These are phyloP conservation scores for Neogobius melanostomus DNA, from an alignment of 2,113 vertebrate genomes.

Conservation along the genomic window DNA sequence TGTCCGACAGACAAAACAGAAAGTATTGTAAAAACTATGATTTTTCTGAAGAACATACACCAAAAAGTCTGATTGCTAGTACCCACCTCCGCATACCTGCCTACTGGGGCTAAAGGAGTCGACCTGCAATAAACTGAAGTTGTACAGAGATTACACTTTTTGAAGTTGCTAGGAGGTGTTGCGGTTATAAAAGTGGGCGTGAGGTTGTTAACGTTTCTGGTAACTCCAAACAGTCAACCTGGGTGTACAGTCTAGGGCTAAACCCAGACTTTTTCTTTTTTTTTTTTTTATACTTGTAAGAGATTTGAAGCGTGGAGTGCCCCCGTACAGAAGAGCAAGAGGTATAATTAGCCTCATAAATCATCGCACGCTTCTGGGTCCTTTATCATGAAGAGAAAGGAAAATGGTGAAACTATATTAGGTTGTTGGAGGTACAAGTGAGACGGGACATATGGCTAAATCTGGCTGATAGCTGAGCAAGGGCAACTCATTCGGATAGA, in stretches of 20 bases:
- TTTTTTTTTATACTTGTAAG: constrained; percentile 26
- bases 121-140: constrained; percentile 9
- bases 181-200: constrained; percentile 49
- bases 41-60: no score
- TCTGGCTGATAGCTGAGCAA: constrained; percentile 11
- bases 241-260: constrained; percentile 53
- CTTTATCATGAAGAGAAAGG: neutral
- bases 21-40: no score
- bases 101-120: neutral
- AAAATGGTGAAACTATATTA: constrained; percentile 5
- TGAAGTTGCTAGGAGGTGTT: constrained; percentile 20
- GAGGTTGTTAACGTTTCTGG: constrained; percentile 49
- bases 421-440: neutral
- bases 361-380: constrained; percentile 27
- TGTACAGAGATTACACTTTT: constrained; percentile 26
- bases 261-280: constrained; percentile 35
- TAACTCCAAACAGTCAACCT: constrained; percentile 63
- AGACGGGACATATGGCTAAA: constrained; percentile 19
- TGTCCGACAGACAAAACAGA: no score
- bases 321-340: constrained; percentile 44
- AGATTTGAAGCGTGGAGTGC: constrained; percentile 26
- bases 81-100: neutral
- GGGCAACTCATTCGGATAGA: constrained; percentile 33
- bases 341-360: constrained; percentile 60
- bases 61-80: no score